phyloP scores from a whole-genome alignment of 2,888 invertebrate species.

The Glyphotaelius pellucidus region DNA sequence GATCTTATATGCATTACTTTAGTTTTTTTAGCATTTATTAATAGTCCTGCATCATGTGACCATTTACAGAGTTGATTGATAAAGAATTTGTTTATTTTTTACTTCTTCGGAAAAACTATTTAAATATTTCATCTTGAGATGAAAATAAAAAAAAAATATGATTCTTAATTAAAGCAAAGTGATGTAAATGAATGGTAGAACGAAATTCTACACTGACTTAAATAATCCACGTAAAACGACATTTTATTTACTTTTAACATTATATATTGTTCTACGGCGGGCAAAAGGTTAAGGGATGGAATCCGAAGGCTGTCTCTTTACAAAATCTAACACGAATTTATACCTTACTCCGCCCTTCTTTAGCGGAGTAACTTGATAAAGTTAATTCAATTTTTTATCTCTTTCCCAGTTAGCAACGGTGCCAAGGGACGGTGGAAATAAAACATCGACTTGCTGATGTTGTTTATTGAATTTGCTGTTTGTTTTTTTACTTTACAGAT shows the following conservation, averaged over 20 bases:
- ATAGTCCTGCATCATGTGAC: no score
- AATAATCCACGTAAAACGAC: neutral
- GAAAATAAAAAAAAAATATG: no score
- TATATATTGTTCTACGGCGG: neutral
- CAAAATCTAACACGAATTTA: conserved; percentile 42
- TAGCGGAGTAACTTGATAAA: conserved; percentile 13
- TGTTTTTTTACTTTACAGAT: conserved; percentile 15
- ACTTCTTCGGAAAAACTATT: no score
- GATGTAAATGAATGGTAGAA: neutral
- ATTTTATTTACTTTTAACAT: no score
- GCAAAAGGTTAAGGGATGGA: neutral
- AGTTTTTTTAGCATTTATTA: no score
- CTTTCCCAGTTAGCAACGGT: neutral
- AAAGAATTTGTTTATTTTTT: no score
- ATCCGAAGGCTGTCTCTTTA: conserved; percentile 20
- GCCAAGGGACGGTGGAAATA: neutral
- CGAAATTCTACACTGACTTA: neutral
- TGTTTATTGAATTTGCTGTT: conserved; percentile 8
- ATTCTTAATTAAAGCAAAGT: neutral
- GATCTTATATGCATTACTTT: no score
- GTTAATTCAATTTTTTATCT: conserved; percentile 45
- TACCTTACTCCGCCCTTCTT: conserved; percentile 15
- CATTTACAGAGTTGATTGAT: no score
- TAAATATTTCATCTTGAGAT: no score
- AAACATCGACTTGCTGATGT: conserved; percentile 14